Conservation (phyloP, 2,797 vertebrate species). For the Lophotriccus pileatus region DNA sequence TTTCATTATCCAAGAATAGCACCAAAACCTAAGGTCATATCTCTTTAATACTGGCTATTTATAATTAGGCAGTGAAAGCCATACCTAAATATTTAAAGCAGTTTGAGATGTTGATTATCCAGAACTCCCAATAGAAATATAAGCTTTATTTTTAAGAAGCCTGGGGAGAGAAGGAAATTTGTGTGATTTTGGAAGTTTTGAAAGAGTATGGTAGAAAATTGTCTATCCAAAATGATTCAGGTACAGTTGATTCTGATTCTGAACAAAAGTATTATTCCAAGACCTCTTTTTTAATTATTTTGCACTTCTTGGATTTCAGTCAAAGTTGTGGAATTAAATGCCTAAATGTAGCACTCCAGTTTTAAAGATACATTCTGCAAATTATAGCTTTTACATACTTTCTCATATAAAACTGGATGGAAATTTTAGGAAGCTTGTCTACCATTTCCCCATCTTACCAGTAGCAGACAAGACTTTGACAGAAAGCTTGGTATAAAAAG, state of each 20-base stretch:
- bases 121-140: not conserved
- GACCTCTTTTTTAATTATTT: not conserved
- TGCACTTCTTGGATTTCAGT: not conserved
- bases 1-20: not conserved
- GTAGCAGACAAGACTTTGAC: not conserved
- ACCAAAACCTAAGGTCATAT: not conserved
- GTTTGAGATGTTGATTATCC: not conserved
- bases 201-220: not conserved
- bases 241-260: not conserved
- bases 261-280: not conserved
- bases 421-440: not conserved
- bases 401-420: not conserved
- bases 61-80: not conserved
- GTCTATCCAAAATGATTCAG: not conserved
- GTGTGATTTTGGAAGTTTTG: not conserved
- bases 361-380: not conserved
- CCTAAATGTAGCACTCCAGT: not conserved
- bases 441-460: not conserved
- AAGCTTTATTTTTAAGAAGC: not conserved
- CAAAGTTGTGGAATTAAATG: not conserved
- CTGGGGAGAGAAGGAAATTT: not conserved
- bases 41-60: not conserved
- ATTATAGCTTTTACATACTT: not conserved
- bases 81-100: constrained; percentile 26
- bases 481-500: not conserved